Evolutionary conservation across 2,888 invertebrate species (phyloP), one percentile per base, ranked within the genome.

Genomic region (Petrolisthes cinctipes): DNA sequence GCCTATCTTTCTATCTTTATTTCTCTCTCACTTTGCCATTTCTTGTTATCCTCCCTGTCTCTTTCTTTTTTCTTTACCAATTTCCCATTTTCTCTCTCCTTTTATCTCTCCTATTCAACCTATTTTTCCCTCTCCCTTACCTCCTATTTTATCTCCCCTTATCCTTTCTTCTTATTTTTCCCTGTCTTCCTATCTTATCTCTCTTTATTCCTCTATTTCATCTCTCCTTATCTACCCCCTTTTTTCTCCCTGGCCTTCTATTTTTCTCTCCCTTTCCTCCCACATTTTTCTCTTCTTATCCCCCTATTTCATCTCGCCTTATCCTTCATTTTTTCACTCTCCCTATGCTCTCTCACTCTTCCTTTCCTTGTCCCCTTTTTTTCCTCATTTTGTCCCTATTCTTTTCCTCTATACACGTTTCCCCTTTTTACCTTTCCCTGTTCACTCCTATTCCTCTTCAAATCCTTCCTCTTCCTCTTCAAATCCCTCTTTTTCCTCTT

Each of bases 251-350:
- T 73, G 11, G 7, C 73, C 20, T n/a, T 73, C 73, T 73, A 7
- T n/a, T n/a, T 73, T n/a, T 73, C 73, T 73, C 73, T n/a, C 73
- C 20, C 73, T 76, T 51, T 76, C 37, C 76, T 76, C 76, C 37
- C 76, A n/a, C n/a, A 9, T 14, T 61, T 14, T 61, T 14, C 17
- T 17, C 17, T 17, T 76, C 76, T 76, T 17, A 71, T 17, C 14
- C 20, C 4, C 20, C 20, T n/a, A n/a, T 71, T n/a, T n/a, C 20
- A 37, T 37, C 37, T 37, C 37, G 2, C 2, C 37, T 37, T 37
- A 37, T 2, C 37, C 37, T 37, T 37, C 37, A 37, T 37, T 37
- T 37, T 37, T 37, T 37, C 37, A 37, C 37, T 37, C 1, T 37
- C 37, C 37, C 37, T 37, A 37, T 37, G 37, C 37, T 37, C 37